phyloP scores from a whole-genome alignment of 1,140 invertebrate species.

The Leucophenga varia region DNA sequence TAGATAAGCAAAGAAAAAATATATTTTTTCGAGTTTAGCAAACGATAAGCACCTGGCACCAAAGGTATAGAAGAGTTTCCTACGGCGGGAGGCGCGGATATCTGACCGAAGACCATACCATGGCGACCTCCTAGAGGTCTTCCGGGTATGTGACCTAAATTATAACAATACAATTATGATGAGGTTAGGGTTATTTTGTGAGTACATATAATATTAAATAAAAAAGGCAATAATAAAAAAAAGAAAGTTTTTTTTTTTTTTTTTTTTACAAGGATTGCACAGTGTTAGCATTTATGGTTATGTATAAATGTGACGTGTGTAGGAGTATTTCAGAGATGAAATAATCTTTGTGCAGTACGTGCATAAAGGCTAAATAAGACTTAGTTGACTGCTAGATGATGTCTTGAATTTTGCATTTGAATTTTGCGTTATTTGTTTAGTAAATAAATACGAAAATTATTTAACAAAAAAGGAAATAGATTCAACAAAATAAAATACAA shows the following conservation, averaged over 20 bases:
- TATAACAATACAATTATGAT: constrained; percentile 56
- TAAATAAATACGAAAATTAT: constrained; percentile 8
- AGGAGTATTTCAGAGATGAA: too few relatives aligned
- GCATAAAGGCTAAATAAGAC: constrained; percentile 27
- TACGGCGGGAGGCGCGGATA: constrained; percentile 62
- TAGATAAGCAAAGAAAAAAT: constrained; percentile 18
- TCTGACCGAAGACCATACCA: constrained; percentile 68
- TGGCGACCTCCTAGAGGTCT: constrained; percentile 67
- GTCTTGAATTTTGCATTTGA: constrained; percentile 20
- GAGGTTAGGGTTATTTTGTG: constrained; percentile 43
- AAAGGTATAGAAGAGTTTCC: constrained; percentile 63
- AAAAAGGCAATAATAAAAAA: too few relatives aligned
- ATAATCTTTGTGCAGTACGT: constrained; percentile 17
- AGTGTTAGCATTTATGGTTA: too few relatives aligned
- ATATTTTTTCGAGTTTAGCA: constrained; percentile 31
- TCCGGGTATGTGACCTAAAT: constrained; percentile 66
- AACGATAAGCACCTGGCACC: constrained; percentile 58
- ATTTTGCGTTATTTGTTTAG: constrained; percentile 26
- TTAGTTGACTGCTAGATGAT: constrained; percentile 19
- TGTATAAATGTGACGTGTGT: too few relatives aligned
- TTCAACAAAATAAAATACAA: constrained; percentile 23
- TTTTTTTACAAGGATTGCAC: not conserved
- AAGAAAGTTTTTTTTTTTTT: not conserved
- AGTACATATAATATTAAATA: too few relatives aligned
- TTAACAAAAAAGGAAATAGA: constrained; percentile 19